A percentile compares a stretch with the other conserved stretches of the same genome.
Evolutionary conservation across 2,888 invertebrate species (phyloP).

Genomic region (Xylocampa areola): DNA sequence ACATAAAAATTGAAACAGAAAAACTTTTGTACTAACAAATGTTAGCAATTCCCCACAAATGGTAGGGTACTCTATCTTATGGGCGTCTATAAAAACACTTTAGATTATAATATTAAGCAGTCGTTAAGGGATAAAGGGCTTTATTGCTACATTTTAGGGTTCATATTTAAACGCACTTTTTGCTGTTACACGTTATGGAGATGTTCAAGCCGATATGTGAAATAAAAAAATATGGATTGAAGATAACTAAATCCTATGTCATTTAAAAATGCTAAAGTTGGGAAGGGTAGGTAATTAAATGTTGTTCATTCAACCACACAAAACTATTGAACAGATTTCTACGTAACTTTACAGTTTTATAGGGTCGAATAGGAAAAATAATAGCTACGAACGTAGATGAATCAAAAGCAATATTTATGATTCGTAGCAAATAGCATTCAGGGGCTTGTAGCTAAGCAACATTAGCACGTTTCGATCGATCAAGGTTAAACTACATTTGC

Average conservation of each 20-base stretch:
- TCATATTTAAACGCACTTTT: slow-evolving; percentile 21
- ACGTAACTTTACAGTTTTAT: too few species aligned
- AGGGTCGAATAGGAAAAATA: too few species aligned
- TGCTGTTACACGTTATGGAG: slow-evolving; percentile 4
- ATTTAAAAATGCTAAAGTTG: too few species aligned
- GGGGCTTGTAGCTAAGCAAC: too few species aligned
- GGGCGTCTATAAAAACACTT: slow-evolving; percentile 68
- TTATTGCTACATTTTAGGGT: slow-evolving; percentile 43
- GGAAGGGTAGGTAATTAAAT: too few species aligned
- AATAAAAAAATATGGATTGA: neutral
- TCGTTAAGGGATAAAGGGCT: slow-evolving; percentile 48
- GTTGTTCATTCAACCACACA: too few species aligned
- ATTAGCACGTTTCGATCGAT: too few species aligned
- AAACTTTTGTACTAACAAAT: slow-evolving; percentile 66
- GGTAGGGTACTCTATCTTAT: slow-evolving; percentile 68
- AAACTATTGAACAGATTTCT: too few species aligned
- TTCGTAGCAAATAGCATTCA: too few species aligned
- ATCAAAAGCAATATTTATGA: too few species aligned
- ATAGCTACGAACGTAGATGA: too few species aligned
- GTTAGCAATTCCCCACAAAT: slow-evolving; percentile 69
- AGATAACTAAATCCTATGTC: neutral
- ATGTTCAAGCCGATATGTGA: slow-evolving; percentile 13
- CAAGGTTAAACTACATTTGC: too few species aligned
- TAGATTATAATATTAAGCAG: slow-evolving; percentile 70
- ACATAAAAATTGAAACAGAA: slow-evolving; percentile 54